phyloP scores from a whole-genome alignment of 2,888 invertebrate species.

The Spatulosminthurus flaviceps region DNA sequence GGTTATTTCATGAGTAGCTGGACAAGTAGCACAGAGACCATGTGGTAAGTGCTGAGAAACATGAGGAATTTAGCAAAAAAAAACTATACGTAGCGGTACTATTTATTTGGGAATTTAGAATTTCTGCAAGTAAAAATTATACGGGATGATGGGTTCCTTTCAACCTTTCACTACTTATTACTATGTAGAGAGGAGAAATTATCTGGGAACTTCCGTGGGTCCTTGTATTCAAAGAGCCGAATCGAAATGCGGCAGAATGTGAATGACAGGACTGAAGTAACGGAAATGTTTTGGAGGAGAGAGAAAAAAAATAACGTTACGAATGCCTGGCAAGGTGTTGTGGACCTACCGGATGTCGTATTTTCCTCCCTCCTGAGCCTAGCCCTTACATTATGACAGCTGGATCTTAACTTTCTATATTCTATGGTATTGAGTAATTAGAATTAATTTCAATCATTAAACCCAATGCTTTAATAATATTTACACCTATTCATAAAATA shows the following conservation, averaged over 20 bases:
- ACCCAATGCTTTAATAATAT: background rate
- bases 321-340: background rate
- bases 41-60: background rate
- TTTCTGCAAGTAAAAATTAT: background rate
- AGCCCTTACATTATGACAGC: background rate
- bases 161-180: no score
- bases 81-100: background rate
- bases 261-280: slow-evolving; percentile 8
- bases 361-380: background rate
- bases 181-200: no score
- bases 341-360: slow-evolving; percentile 1
- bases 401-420: no score
- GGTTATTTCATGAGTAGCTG: slow-evolving; percentile 1
- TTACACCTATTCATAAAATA: no score
- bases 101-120: background rate
- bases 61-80: background rate
- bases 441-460: background rate
- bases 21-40: slow-evolving; percentile 1
- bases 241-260: background rate
- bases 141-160: no score
- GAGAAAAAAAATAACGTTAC: slow-evolving; percentile 9
- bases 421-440: background rate
- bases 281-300: slow-evolving; percentile 11
- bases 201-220: background rate
- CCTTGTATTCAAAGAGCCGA: background rate